A percentile compares a stretch with the other conserved stretches of the same genome.
Conservation (phyloP, 2,888 invertebrate genomes). For the Sialis lutaria region DNA sequence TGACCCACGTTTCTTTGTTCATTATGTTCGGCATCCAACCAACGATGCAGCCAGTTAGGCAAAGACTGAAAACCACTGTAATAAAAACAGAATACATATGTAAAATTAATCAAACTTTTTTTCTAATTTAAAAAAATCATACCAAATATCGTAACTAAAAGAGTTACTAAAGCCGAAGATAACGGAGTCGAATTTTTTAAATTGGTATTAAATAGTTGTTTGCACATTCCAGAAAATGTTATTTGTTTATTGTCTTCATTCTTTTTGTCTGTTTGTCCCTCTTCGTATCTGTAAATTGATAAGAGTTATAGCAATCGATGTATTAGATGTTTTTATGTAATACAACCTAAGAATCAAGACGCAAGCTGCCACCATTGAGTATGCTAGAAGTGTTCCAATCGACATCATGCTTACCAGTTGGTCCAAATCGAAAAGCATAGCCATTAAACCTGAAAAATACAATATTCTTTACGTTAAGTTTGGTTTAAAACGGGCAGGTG, state of each 20-base stretch:
- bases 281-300: constrained; percentile 22
- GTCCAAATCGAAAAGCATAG: constrained; percentile 65
- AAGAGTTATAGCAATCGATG: neutral
- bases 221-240: constrained; percentile 16
- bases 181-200: constrained; percentile 25
- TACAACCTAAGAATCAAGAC: constrained; percentile 61
- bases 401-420: constrained; percentile 84
- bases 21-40: constrained; percentile 20
- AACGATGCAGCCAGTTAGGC: constrained; percentile 20
- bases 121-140: constrained; percentile 10
- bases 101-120: neutral
- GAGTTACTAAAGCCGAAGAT: constrained; percentile 28
- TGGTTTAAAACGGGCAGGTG: neutral
- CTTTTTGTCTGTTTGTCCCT: constrained; percentile 22
- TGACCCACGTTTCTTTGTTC: constrained; percentile 20
- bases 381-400: constrained; percentile 71
- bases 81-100: constrained; percentile 4
- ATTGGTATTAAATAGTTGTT: constrained; percentile 28
- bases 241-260: constrained; percentile 18
- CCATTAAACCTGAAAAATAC: constrained; percentile 43
- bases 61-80: constrained; percentile 20
- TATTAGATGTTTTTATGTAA: neutral
- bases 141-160: constrained; percentile 32
- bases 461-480: neutral
- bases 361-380: constrained; percentile 78